A percentile compares a stretch with the other conserved stretches of the same genome.
phyloP scores from a whole-genome alignment of 2,113 vertebrate species.

The Eretmochelys imbricata region DNA sequence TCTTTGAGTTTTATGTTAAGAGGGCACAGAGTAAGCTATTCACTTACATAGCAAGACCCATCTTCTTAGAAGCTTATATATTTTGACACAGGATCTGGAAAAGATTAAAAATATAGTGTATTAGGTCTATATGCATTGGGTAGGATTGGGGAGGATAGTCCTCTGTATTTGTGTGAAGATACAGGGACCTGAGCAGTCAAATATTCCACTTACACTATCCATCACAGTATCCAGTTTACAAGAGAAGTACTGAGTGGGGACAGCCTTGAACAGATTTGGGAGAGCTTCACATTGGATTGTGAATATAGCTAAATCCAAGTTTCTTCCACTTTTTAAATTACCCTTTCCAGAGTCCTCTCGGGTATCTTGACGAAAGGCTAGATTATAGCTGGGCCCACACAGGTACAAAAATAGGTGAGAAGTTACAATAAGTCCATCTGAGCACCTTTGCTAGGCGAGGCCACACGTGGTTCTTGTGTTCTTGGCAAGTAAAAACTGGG shows the following conservation, averaged over 20 bases:
- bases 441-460: neutral
- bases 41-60: neutral
- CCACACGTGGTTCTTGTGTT: neutral
- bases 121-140: neutral
- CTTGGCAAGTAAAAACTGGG: neutral
- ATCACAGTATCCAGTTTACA: neutral
- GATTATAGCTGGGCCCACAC: neutral
- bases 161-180: accelerated
- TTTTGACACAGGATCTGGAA: neutral
- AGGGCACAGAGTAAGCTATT: neutral
- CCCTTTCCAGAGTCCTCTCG: neutral
- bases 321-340: neutral
- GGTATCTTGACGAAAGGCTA: neutral
- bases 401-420: neutral
- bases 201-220: accelerated
- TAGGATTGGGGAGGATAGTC: neutral
- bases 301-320: neutral
- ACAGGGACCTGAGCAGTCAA: neutral
- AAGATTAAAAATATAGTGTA: neutral
- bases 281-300: accelerated
- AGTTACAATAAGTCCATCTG: neutral
- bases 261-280: neutral
- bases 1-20: neutral
- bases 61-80: neutral
- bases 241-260: accelerated